These are phyloP conservation scores for Phylloscopus whistleri DNA, from an alignment of 2,113 vertebrate species.

Conservation along the genomic window DNA sequence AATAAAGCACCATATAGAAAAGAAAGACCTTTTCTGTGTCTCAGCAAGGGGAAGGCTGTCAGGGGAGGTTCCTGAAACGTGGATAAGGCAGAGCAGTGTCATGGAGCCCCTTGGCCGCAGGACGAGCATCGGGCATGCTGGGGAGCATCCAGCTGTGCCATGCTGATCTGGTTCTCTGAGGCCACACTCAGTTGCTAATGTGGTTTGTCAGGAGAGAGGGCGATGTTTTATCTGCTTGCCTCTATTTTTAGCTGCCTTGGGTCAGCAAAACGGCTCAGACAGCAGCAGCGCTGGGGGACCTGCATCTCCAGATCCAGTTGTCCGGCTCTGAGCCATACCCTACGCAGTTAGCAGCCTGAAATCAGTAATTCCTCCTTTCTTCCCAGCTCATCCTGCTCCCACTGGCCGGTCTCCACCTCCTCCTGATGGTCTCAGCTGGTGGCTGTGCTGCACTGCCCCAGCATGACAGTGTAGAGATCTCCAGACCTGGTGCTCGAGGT, in stretches of 20 bases:
- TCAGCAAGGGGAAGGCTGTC: background rate
- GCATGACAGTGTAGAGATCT: fast-evolving
- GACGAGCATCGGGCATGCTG: background rate
- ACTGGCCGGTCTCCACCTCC: fast-evolving
- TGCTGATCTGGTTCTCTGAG: background rate
- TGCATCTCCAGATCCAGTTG: background rate
- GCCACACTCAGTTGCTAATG: background rate
- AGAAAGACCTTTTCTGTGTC: background rate
- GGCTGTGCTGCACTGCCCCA: background rate
- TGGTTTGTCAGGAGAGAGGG: background rate
- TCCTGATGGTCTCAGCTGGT: background rate
- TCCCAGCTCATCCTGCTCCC: background rate
- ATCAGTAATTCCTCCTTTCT: background rate
- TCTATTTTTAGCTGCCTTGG: constrained; percentile 14
- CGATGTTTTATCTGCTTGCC: background rate
- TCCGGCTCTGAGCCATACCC: background rate
- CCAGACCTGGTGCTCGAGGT: background rate
- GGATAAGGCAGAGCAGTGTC: background rate
- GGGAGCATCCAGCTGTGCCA: background rate
- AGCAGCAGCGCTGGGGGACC: background rate
- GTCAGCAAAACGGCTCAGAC: background rate
- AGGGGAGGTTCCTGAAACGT: background rate
- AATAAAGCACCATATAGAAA: background rate
- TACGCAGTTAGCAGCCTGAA: fast-evolving
- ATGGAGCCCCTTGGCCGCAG: fast-evolving